Conservation (phyloP, 2,113 vertebrate genomes). For the Dendropsophus ebraccatus region DNA sequence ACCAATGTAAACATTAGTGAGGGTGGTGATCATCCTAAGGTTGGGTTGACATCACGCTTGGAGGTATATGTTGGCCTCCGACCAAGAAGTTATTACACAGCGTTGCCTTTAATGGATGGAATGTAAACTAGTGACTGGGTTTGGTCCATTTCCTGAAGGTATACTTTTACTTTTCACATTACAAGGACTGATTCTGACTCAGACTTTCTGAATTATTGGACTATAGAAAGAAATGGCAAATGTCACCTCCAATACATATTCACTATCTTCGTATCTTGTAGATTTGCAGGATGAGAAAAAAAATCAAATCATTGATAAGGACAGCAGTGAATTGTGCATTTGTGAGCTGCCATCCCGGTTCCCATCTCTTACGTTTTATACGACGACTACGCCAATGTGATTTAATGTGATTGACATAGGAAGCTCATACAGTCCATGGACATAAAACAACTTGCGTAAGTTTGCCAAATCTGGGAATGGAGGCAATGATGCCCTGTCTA, state of each 20-base stretch:
- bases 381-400: slow-evolving; percentile 1
- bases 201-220: not conserved
- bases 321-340: not conserved
- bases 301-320: not conserved
- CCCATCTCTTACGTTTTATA: not conserved
- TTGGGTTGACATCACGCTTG: no score
- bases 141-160: no score
- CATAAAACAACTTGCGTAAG: not conserved
- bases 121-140: no score
- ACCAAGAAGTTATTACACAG: no score
- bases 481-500: slow-evolving; percentile 13
- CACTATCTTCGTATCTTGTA: not conserved
- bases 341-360: slow-evolving; percentile 6
- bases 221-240: not conserved
- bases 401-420: slow-evolving; percentile 10
- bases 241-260: not conserved
- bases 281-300: slow-evolving; percentile 22
- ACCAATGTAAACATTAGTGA: no score
- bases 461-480: not conserved
- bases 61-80: no score
- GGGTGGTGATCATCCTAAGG: no score
- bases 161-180: no score
- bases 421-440: not conserved
- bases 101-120: no score
- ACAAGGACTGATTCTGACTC: not conserved